These are phyloP conservation scores for Physeter macrocephalus DNA, from an alignment of 2,113 vertebrate genomes.

Conservation along the genomic window DNA sequence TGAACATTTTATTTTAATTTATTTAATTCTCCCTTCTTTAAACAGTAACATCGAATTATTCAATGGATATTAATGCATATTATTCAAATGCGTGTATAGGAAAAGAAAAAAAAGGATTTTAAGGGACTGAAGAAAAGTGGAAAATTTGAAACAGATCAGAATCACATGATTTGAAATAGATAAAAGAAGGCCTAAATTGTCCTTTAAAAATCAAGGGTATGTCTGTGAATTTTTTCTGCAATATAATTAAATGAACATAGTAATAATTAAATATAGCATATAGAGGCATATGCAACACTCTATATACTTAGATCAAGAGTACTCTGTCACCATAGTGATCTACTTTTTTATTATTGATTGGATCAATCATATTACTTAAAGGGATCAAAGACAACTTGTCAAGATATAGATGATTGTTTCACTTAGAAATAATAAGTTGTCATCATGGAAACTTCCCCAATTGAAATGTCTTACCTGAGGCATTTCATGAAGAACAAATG, in stretches of 20 bases:
- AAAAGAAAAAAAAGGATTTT: neutral
- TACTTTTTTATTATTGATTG: slow-evolving; percentile 5
- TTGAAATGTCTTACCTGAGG: neutral
- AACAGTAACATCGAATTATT: neutral
- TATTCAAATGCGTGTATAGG: neutral
- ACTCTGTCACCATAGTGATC: neutral
- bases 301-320: neutral
- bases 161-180: neutral
- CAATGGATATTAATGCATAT: too few species aligned
- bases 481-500: neutral
- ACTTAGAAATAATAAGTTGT: slow-evolving; percentile 36
- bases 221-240: neutral
- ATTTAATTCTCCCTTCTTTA: neutral
- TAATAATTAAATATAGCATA: neutral
- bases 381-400: neutral
- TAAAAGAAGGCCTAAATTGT: neutral
- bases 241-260: neutral
- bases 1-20: neutral
- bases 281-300: neutral
- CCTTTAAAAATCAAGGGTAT: neutral
- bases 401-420: slow-evolving; percentile 19
- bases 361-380: neutral
- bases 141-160: neutral
- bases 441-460: neutral
- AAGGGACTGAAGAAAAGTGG: neutral